Evolutionary conservation across 2,888 invertebrate species (phyloP), one percentile per base, ranked within the genome.

Genomic region (Ophonus ardosiacus): DNA sequence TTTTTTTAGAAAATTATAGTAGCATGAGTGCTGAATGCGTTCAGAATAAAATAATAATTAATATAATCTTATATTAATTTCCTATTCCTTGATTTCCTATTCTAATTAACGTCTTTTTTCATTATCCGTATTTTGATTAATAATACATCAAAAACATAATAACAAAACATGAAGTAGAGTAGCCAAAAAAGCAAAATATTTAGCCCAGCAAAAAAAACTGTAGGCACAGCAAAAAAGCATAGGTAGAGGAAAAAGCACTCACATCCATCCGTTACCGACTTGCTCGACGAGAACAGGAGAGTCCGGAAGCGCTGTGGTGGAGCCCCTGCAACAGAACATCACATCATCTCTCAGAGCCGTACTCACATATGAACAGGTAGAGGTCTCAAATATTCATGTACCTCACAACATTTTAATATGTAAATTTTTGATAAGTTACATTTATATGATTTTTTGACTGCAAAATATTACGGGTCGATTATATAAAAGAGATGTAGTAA

Each of bases 231-330:
- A 15, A 74, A 74, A 74, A 74, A 71, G 71, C 71, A 80, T 61
- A 80, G 59, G 80, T 61, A 74, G 24, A 78, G 78, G 43, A 51
- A 80, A 40, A 80, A 61, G 56, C 88, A 93, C 93, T 93, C 91
- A 93, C 93, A 93, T 93, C 93, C 93, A 93, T 89, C 92, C 92
- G 89, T 92, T 92, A 90, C 92, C 92, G 89, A 92, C 90, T 89
- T 92, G 93, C 90, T 92, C 92, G 56, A 80, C 92, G 40, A 80
- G 79, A 63, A 90, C 89, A 87, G 92, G 91, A 86, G 92, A 91
- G 87, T 92, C 93, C 87, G 92, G 91, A 90, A 92, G 91, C 89
- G 91, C 91, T 88, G 92, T 91, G 88, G 91, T 90, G 89, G 92
- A 91, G 88, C 92, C 92, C 90, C 93, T 93, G 91, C 85, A 92